Conservation (phyloP, 2,888 invertebrate species). For the Mythimna ferrago region DNA sequence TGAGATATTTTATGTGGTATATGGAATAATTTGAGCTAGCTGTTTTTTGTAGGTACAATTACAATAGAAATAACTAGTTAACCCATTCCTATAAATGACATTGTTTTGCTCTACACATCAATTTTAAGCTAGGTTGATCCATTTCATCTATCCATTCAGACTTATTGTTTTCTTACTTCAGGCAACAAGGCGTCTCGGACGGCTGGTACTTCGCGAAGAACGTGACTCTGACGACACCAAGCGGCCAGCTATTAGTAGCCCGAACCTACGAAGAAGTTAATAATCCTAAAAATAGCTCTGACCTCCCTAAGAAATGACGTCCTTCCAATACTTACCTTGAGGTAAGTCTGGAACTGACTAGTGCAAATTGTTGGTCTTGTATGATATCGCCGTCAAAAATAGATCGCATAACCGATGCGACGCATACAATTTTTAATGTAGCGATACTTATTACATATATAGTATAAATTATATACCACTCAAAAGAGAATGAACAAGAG, state of each 20-base stretch:
- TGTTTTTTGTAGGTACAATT: too few relatives aligned
- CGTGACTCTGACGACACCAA: constrained; percentile 89
- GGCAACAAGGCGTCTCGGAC: constrained; percentile 92
- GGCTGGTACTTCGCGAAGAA: constrained; percentile 91
- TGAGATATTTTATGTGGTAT: too few relatives aligned
- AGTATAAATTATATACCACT: too few relatives aligned
- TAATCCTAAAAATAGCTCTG: constrained; percentile 78
- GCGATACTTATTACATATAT: too few relatives aligned
- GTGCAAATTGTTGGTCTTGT: background rate
- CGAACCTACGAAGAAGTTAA: constrained; percentile 91
- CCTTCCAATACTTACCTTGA: constrained; percentile 61
- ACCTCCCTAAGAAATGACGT: constrained; percentile 82
- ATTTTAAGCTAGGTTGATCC: too few relatives aligned
- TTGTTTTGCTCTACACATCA: background rate
- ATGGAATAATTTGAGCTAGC: too few relatives aligned
- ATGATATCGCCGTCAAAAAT: background rate
- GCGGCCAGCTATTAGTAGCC: constrained; percentile 84
- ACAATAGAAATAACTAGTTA: too few relatives aligned
- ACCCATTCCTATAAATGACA: too few relatives aligned
- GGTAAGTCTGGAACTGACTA: constrained; percentile 34
- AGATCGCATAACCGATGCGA: too few relatives aligned
- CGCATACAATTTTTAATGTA: too few relatives aligned
- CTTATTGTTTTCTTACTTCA: constrained; percentile 60
- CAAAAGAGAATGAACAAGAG: too few relatives aligned
- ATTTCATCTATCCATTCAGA: too few relatives aligned